A percentile compares a stretch with the other conserved stretches of the same genome.
Conservation (phyloP, 1,140 invertebrate genomes). For the Sesamia nonagrioides region DNA sequence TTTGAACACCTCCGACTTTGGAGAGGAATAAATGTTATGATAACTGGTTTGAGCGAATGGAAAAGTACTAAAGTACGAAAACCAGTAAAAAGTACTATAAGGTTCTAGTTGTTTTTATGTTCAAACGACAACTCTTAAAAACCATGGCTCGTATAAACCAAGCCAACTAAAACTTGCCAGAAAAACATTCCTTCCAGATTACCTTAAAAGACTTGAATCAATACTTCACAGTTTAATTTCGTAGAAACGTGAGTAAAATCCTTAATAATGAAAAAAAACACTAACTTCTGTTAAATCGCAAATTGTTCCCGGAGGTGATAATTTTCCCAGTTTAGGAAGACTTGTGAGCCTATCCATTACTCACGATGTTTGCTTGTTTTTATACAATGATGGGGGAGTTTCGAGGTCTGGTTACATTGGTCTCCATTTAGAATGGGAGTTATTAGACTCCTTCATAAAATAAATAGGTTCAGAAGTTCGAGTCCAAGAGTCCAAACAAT, state of each 20-base stretch:
- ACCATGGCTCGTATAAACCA: too few relatives aligned
- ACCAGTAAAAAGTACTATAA: too few relatives aligned
- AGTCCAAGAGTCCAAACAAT: too few relatives aligned
- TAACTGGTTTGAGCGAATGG: too few relatives aligned
- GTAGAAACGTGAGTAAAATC: neutral
- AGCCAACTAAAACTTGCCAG: too few relatives aligned
- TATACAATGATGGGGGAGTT: conserved; percentile 38
- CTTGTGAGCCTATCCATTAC: conserved; percentile 11
- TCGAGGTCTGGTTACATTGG: conserved; percentile 40
- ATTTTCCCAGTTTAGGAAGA: neutral
- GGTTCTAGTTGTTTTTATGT: too few relatives aligned
- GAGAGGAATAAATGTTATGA: too few relatives aligned
- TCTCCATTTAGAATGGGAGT: conserved; percentile 49
- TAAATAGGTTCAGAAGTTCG: too few relatives aligned
- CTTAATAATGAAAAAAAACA: conserved; percentile 2
- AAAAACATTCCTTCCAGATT: too few relatives aligned
- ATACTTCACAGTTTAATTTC: conserved; percentile 8
- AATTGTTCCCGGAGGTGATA: conserved; percentile 20
- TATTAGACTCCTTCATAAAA: conserved; percentile 38
- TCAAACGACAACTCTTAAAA: too few relatives aligned
- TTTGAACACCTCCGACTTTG: too few relatives aligned
- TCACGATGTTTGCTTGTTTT: neutral
- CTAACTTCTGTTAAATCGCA: conserved; percentile 13
- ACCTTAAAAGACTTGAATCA: neutral
- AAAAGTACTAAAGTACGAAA: too few relatives aligned